These are phyloP conservation scores for Onthophagus sagittarius DNA, from an alignment of 2,888 invertebrate species.

Conservation along the genomic window DNA sequence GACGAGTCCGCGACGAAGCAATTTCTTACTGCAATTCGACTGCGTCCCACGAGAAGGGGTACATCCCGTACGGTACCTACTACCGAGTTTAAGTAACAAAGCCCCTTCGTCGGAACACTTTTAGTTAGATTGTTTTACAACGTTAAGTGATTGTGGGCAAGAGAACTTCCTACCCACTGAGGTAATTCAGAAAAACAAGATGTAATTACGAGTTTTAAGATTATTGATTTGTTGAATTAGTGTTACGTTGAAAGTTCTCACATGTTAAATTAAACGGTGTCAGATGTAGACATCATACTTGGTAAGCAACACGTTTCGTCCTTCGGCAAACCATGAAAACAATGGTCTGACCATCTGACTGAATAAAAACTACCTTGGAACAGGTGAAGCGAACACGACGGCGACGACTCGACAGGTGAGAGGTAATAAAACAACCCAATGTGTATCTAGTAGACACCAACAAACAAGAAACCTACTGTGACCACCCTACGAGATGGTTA, in stretches of 20 bases:
- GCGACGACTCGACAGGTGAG: not conserved
- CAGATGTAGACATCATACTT: not conserved
- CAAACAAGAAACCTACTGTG: not conserved
- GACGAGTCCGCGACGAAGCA: not conserved
- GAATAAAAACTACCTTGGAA: not conserved
- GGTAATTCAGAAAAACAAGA: too few relatives aligned
- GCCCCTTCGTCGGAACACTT: not conserved
- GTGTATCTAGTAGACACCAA: not conserved
- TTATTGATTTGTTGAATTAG: too few relatives aligned
- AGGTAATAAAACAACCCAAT: not conserved
- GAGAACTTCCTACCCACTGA: not conserved
- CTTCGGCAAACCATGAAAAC: not conserved
- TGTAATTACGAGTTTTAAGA: too few relatives aligned
- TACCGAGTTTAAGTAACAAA: not conserved
- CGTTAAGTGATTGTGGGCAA: not conserved
- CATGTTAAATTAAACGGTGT: not conserved
- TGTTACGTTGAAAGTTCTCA: too few relatives aligned
- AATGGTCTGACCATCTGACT: not conserved
- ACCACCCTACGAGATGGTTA: not conserved
- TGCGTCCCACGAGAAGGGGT: not conserved
- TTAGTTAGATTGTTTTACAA: not conserved
- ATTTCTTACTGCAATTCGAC: constrained; percentile 1
- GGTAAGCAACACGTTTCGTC: not conserved
- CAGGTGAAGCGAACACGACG: not conserved
- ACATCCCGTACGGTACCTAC: not conserved